These are phyloP conservation scores for Octopus bimaculoides DNA, from an alignment of 1,140 invertebrate species.

Conservation along the genomic window DNA sequence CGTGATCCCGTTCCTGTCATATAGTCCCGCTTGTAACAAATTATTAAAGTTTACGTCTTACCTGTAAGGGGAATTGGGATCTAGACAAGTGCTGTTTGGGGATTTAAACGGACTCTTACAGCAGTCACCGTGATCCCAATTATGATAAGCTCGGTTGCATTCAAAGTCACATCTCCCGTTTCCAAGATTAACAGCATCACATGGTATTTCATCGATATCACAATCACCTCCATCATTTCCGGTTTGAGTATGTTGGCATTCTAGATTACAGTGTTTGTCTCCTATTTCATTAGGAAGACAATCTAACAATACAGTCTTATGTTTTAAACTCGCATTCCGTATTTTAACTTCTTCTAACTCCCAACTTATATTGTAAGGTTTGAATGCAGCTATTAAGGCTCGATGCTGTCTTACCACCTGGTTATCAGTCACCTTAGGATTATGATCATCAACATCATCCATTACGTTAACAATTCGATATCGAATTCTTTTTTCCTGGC, in stretches of 20 bases:
- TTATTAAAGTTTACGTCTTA: conserved; percentile 16
- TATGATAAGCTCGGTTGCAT: conserved; percentile 39
- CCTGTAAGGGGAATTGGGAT: conserved; percentile 39
- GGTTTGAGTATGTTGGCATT: conserved; percentile 34
- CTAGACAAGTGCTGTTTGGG: conserved; percentile 32
- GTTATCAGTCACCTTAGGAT: conserved; percentile 30
- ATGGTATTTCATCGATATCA: conserved; percentile 24
- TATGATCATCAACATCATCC: conserved; percentile 31
- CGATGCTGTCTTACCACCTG: conserved; percentile 39
- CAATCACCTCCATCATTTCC: conserved; percentile 45
- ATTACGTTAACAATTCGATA: conserved; percentile 41
- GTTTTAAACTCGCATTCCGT: conserved; percentile 29
- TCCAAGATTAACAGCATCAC: conserved; percentile 24
- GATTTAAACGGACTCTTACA: conserved; percentile 24
- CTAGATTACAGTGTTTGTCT: conserved; percentile 33
- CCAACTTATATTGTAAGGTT: conserved; percentile 45
- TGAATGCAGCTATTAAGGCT: conserved; percentile 35
- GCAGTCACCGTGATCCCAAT: conserved; percentile 49
- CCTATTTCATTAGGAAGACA: conserved; percentile 36
- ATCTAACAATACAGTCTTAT: conserved; percentile 34
- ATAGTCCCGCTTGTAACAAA: no score
- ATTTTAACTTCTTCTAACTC: conserved; percentile 29
- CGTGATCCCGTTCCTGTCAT: no score
- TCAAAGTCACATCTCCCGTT: conserved; percentile 43
- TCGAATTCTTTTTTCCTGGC: conserved; percentile 27